phyloP scores from a whole-genome alignment of 2,797 vertebrate genomes.

The Aeoliscus strigatus region DNA sequence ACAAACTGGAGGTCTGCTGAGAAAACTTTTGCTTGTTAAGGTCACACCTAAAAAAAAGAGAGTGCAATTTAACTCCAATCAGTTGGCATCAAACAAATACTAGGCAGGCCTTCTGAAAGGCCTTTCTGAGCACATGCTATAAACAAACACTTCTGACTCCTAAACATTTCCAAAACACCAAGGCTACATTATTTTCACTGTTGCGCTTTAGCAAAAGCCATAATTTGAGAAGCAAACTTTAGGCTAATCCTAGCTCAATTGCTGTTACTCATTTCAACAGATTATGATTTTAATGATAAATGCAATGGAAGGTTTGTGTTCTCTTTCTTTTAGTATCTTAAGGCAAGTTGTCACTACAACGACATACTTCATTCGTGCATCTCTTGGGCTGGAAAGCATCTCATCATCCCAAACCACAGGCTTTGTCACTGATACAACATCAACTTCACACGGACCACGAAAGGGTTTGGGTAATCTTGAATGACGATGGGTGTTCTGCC shows the following conservation, averaged over 20 bases:
- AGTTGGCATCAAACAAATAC: constrained; percentile 53
- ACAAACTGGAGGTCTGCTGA: constrained; percentile 79
- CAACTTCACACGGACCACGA: constrained; percentile 40
- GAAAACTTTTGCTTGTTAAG: constrained; percentile 78
- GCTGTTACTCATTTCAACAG: constrained; percentile 27
- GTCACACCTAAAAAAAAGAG: constrained; percentile 84
- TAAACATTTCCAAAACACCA: constrained; percentile 26
- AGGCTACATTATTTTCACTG: constrained; percentile 26
- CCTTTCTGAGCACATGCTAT: constrained; percentile 55
- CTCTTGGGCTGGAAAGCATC: constrained; percentile 20
- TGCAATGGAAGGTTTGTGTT: constrained; percentile 10
- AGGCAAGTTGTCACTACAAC: too few relatives aligned
- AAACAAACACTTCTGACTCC: constrained; percentile 39
- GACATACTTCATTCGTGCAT: constrained; percentile 3
- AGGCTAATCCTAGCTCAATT: constrained; percentile 10
- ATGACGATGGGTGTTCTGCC: constrained; percentile 15
- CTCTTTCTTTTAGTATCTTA: too few relatives aligned
- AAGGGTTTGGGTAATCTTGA: constrained; percentile 20
- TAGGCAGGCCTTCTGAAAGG: constrained; percentile 47
- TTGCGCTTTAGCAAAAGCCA: constrained; percentile 15
- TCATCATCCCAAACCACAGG: constrained; percentile 30
- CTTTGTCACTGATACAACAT: constrained; percentile 36
- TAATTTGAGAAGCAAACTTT: constrained; percentile 13
- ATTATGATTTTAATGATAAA: constrained; percentile 10
- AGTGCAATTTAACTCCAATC: constrained; percentile 82